Evolutionary conservation across 2,888 invertebrate species (phyloP).

Genomic region (Habrosyne pyritoides): DNA sequence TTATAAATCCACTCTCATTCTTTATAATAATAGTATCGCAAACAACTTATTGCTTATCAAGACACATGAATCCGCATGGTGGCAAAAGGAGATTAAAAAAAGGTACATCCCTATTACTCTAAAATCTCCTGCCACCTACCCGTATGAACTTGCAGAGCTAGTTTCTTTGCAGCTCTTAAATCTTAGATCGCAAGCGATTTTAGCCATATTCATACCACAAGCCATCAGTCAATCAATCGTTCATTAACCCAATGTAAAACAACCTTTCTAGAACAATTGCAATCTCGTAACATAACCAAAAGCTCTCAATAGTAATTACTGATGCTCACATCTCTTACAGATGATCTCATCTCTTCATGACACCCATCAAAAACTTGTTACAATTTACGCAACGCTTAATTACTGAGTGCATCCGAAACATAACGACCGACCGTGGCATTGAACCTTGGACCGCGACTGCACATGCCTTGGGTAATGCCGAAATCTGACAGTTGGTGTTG

Average conservation of each 20-base stretch:
- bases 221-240: no score
- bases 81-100: no score
- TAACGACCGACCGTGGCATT: slow-evolving; percentile 60
- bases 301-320: slow-evolving; percentile 20
- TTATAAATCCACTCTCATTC: no score
- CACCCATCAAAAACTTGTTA: slow-evolving; percentile 30
- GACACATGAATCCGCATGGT: no score
- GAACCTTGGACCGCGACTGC: slow-evolving; percentile 46
- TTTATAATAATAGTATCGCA: no score
- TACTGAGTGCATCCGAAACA: slow-evolving; percentile 32
- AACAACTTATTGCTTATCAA: no score
- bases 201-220: no score
- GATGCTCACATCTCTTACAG: not conserved
- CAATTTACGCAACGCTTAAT: slow-evolving; percentile 35
- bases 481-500: slow-evolving; percentile 36
- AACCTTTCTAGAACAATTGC: slow-evolving; percentile 22
- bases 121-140: no score
- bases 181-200: no score
- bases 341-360: slow-evolving; percentile 14
- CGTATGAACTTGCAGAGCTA: no score
- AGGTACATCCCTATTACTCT: no score
- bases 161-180: no score
- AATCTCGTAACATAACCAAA: slow-evolving; percentile 9
- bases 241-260: slow-evolving; percentile 19
- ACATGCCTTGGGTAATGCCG: slow-evolving; percentile 33